These are phyloP conservation scores for Rhizoglyphus robini DNA, from an alignment of 1,140 invertebrate genomes.

Conservation along the genomic window DNA sequence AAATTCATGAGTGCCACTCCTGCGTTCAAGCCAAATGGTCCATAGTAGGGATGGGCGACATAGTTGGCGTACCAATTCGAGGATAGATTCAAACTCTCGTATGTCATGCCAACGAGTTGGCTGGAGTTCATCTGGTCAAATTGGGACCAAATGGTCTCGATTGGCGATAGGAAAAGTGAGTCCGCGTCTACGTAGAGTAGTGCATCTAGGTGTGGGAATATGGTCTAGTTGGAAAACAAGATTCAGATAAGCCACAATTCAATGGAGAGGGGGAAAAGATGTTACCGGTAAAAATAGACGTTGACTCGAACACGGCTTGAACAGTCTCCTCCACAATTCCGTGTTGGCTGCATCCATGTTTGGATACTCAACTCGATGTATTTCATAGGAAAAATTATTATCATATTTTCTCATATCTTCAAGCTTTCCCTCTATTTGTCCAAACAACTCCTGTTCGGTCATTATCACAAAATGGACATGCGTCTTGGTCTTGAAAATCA, in stretches of 20 bases:
- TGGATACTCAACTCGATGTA: slow-evolving; percentile 64
- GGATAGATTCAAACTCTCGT: slow-evolving; percentile 77
- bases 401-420: too few relatives aligned
- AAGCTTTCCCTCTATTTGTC: too few relatives aligned
- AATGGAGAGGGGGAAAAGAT: too few relatives aligned
- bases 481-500: too few relatives aligned
- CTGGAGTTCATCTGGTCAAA: slow-evolving; percentile 68
- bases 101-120: slow-evolving; percentile 70
- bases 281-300: slow-evolving; percentile 79
- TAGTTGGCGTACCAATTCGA: slow-evolving; percentile 92
- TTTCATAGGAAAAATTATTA: slow-evolving; percentile 55
- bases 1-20: slow-evolving; percentile 96
- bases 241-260: too few relatives aligned
- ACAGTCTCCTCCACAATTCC: slow-evolving; percentile 67
- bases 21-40: slow-evolving; percentile 75
- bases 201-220: slow-evolving; percentile 63
- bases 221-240: too few relatives aligned
- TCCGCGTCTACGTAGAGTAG: slow-evolving; percentile 89
- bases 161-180: slow-evolving; percentile 64
- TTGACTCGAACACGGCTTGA: slow-evolving; percentile 86
- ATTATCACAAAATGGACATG: slow-evolving; percentile 67
- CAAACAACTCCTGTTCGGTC: slow-evolving; percentile 48
- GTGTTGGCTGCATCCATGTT: slow-evolving; percentile 47
- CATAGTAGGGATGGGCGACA: slow-evolving; percentile 85
- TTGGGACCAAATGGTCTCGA: slow-evolving; percentile 63